Base-by-base conservation (phyloP, 2,797 vertebrate genomes). In the Pipistrellus pygmaeus region DNA sequence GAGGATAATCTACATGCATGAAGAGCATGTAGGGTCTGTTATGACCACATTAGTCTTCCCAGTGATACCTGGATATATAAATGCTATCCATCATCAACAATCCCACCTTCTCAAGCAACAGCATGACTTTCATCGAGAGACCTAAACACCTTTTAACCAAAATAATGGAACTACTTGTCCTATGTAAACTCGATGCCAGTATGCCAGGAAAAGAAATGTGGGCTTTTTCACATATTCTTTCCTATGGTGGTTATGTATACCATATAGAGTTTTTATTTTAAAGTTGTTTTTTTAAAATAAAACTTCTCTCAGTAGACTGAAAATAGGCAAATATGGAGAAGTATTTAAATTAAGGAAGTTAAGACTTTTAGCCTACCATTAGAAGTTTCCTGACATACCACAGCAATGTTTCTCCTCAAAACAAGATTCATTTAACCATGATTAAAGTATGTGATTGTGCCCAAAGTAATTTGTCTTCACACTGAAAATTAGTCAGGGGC, bases 301-400 rank as follows among this genome's bases (percentile, higher is more conserved):
- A 44, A 64, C 4, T 30, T 77, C 32, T 66, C 12, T 82, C 69
- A 82, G 17, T 85, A 85, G 88, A 51, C 32, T 60, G 55, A 71
- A 66, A 60, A 57, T 2, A 87, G 48, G 81, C 77, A 91, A 87
- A 25, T 69, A 92, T 20, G 44, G 88, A 55, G 35, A 92, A 75
- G 75, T 94, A 18, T 86, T 77, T 69, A 55, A 90, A 73, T 78
- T 76, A 87, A 89, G 62, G 48, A 92, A 85, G 85, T 69, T 44
- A 57, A 83, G 38, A 92, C 30, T 23, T 73, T 88, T 66, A 91
- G 80, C 88, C 9, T 27, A 64, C 14, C 41, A 6, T 55, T 57
- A 68, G 14, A 88, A 75, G 72, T 90, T 85, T 94, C 51, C 77
- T 78, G 38, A 68, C 13, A 92, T 51, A 87, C 14, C 60, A 86